phyloP scores from a whole-genome alignment of 2,113 vertebrate genomes.

The Saimiri boliviensis region DNA sequence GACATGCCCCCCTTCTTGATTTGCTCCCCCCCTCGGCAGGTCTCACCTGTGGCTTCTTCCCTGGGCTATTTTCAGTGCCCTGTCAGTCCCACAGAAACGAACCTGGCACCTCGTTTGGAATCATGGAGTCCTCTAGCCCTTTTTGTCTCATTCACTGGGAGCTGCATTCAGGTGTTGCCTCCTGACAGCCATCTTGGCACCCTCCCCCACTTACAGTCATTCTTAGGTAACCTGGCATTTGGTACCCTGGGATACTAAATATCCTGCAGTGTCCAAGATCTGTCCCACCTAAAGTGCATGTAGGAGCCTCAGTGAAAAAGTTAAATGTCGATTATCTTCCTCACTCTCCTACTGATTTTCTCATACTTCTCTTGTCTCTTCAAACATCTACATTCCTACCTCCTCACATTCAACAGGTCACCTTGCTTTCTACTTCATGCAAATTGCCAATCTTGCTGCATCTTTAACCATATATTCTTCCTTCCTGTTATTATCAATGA shows the following conservation, averaged over 20 bases:
- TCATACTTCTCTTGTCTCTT: constrained; percentile 9
- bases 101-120: too few species aligned
- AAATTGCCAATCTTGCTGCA: neutral
- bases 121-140: too few species aligned
- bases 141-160: too few species aligned
- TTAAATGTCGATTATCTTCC: neutral
- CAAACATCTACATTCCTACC: neutral
- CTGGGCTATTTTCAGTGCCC: too few species aligned
- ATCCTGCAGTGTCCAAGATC: neutral
- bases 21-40: too few species aligned
- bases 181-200: too few species aligned
- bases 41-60: too few species aligned
- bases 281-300: neutral
- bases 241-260: neutral
- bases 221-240: neutral
- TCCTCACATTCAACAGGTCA: neutral
- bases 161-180: too few species aligned
- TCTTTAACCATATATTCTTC: neutral
- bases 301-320: neutral
- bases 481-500: constrained; percentile 24
- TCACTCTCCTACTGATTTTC: constrained; percentile 8
- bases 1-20: too few species aligned
- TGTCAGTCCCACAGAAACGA: too few species aligned
- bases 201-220: too few species aligned
- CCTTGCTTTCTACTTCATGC: constrained; percentile 16